Percentiles rank a stretch among this genome's conserved stretches.
Evolutionary conservation across 2,797 vertebrate genomes (phyloP).

Genomic region (Clarias platycephalus): DNA sequence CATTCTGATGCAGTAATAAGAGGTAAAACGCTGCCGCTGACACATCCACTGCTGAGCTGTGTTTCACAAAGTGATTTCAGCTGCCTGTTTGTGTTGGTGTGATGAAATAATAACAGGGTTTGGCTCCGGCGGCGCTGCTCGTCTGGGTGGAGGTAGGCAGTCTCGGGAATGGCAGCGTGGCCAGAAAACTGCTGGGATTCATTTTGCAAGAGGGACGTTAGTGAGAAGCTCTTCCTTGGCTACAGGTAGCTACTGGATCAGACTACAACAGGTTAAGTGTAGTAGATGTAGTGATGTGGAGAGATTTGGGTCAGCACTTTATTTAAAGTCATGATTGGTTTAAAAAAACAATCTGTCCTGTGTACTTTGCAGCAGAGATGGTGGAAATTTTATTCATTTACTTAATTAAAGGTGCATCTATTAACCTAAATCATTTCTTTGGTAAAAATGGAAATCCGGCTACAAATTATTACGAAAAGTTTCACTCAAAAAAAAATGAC

Average conservation of each 20-base stretch:
- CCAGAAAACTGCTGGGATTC: slow-evolving; percentile 31
- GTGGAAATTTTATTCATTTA: too few species aligned
- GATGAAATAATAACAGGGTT: slow-evolving; percentile 46
- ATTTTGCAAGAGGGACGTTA: slow-evolving; percentile 34
- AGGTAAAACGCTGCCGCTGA: slow-evolving; percentile 19
- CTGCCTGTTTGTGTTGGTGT: slow-evolving; percentile 34
- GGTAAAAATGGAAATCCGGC: background rate
- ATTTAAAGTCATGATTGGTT: background rate
- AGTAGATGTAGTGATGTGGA: background rate
- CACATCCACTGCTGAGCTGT: slow-evolving; percentile 1
- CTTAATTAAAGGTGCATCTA: background rate
- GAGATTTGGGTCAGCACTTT: background rate
- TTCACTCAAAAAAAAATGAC: background rate
- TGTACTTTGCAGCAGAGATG: background rate
- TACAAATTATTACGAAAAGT: background rate
- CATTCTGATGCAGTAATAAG: slow-evolving; percentile 26
- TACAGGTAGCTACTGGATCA: background rate
- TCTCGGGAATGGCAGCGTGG: slow-evolving; percentile 24
- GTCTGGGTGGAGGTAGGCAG: slow-evolving; percentile 34
- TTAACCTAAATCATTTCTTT: background rate
- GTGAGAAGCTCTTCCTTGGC: background rate
- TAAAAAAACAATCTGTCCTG: background rate
- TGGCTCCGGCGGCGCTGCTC: background rate
- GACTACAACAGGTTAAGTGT: background rate
- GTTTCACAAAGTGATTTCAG: slow-evolving; percentile 35